Evolutionary conservation across 2,797 vertebrate genomes (phyloP).

Genomic region (Urosaurus nigricauda): DNA sequence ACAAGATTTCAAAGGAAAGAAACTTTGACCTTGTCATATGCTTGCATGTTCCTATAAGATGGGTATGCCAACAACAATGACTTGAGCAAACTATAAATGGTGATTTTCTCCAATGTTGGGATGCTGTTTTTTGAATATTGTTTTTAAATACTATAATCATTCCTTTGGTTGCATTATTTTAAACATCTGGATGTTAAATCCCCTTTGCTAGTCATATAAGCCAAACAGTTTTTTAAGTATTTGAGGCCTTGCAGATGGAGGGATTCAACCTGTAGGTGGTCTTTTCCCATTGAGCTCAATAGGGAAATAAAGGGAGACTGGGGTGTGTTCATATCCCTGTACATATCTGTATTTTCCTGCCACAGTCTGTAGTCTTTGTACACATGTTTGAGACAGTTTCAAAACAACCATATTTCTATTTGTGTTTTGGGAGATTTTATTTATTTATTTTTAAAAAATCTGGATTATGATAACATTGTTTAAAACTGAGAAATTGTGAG

Average conservation of each 20-base stretch:
- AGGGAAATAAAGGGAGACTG: slow-evolving; percentile 2
- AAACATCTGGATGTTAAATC: slow-evolving; percentile 34
- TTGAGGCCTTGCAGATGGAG: slow-evolving; percentile 39
- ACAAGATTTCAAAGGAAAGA: neutral
- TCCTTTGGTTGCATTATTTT: slow-evolving; percentile 22
- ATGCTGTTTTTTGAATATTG: slow-evolving; percentile 7
- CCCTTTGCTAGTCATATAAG: slow-evolving; percentile 2
- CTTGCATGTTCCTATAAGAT: slow-evolving; percentile 1
- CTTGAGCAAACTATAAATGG: neutral
- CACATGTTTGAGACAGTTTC: slow-evolving; percentile 27
- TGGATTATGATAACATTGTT: neutral
- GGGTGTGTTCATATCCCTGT: slow-evolving; percentile 15
- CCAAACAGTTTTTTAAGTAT: neutral
- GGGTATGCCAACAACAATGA: neutral
- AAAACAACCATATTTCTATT: slow-evolving; percentile 8
- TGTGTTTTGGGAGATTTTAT: neutral
- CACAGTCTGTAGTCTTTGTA: neutral
- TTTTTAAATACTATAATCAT: neutral
- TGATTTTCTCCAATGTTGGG: neutral
- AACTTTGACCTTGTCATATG: neutral
- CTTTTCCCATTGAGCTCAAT: slow-evolving; percentile 30
- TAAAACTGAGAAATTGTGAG: neutral
- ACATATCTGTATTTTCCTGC: neutral
- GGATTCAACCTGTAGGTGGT: slow-evolving; percentile 48
- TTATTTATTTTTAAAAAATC: slow-evolving; percentile 26